phyloP scores from a whole-genome alignment of 2,797 vertebrate species.

The Syngnathus rostellatus region DNA sequence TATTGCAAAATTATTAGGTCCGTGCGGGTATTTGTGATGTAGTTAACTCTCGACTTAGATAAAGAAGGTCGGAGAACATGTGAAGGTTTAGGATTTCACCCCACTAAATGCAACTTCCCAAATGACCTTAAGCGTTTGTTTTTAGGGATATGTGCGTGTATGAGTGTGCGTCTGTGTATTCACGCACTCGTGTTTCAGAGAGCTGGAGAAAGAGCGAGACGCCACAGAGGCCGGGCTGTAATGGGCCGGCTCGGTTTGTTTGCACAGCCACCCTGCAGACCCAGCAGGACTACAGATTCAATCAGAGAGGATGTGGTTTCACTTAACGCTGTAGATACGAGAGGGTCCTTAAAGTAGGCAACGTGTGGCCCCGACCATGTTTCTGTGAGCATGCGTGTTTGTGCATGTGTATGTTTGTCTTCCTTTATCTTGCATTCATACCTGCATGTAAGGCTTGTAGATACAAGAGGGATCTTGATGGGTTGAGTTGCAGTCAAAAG shows the following conservation, averaged over 20 bases:
- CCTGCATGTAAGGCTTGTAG: constrained; percentile 20
- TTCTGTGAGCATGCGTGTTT: not conserved
- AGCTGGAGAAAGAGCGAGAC: constrained; percentile 1
- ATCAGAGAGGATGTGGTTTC: constrained; percentile 65
- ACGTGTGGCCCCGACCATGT: constrained; percentile 7
- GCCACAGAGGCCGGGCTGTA: constrained; percentile 33
- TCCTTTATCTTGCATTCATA: constrained; percentile 13
- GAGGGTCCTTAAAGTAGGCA: constrained; percentile 22
- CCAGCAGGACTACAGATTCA: constrained; percentile 51
- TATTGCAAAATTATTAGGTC: not conserved
- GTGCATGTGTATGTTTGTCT: not conserved
- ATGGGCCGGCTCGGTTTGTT: constrained; percentile 53
- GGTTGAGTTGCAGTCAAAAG: not conserved
- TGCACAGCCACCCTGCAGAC: constrained; percentile 54
- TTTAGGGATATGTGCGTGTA: constrained; percentile 6
- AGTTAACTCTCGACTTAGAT: constrained; percentile 1
- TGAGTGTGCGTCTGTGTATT: constrained; percentile 1
- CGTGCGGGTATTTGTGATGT: not conserved
- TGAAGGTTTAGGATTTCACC: constrained; percentile 23
- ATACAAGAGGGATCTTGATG: constrained; percentile 16
- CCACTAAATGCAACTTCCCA: constrained; percentile 16
- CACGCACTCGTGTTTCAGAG: constrained; percentile 10
- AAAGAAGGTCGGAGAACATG: constrained; percentile 2
- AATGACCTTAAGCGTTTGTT: constrained; percentile 18
- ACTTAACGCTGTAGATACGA: constrained; percentile 43